Percentiles rank a stretch among this genome's conserved stretches.
Evolutionary conservation across 1,140 invertebrate genomes (phyloP).

Genomic region (Brachionus calyciflorus): DNA sequence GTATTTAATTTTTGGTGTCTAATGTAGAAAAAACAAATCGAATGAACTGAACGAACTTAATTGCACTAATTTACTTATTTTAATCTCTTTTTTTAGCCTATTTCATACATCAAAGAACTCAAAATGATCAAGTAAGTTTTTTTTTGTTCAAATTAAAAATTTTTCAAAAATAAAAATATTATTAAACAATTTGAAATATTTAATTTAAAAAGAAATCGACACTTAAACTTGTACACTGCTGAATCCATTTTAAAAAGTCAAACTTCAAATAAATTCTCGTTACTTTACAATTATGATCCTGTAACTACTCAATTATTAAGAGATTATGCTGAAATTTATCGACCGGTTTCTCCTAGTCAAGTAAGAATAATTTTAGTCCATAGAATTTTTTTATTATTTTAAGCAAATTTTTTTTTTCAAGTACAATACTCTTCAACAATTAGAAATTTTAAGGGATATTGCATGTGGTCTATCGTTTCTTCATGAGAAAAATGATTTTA

Average conservation of each 20-base stretch:
- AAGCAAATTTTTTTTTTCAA: background rate
- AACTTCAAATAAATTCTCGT: background rate
- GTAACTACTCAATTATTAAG: constrained; percentile 4
- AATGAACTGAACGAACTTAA: too few species aligned
- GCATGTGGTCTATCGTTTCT: constrained; percentile 30
- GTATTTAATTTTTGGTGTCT: too few species aligned
- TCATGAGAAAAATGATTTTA: background rate
- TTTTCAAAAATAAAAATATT: background rate
- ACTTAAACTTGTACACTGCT: constrained; percentile 40
- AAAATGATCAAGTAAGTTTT: constrained; percentile 38
- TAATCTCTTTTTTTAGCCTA: background rate
- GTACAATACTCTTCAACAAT: constrained; percentile 13
- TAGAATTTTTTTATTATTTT: too few species aligned
- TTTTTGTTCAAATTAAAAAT: background rate
- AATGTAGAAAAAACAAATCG: too few species aligned
- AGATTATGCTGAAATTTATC: background rate
- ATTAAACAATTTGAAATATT: too few species aligned
- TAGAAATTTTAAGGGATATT: constrained; percentile 29
- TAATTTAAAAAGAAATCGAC: background rate
- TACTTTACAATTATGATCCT: constrained; percentile 7
- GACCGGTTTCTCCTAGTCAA: background rate
- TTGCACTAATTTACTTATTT: too few species aligned
- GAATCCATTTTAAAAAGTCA: constrained; percentile 20
- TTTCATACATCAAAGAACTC: constrained; percentile 17
- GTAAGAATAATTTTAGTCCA: too few species aligned